These are phyloP conservation scores for Scelioninae gen. 1 DNA, from an alignment of 2,888 invertebrate genomes.

Conservation along the genomic window DNA sequence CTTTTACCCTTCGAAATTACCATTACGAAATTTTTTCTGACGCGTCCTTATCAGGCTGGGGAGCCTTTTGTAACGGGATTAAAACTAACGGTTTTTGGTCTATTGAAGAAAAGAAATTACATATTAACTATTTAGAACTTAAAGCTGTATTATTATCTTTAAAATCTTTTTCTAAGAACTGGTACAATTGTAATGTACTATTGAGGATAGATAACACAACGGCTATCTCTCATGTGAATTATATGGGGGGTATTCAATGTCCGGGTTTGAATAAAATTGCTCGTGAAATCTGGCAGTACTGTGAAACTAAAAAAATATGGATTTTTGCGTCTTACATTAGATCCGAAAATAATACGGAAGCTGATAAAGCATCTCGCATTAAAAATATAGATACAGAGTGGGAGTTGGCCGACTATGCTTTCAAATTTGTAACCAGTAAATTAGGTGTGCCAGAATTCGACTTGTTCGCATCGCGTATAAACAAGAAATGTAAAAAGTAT, in stretches of 20 bases:
- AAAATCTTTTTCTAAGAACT: not conserved
- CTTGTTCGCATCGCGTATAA: not conserved
- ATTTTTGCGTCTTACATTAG: too few relatives aligned
- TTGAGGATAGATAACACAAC: not conserved
- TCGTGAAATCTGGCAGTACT: too few relatives aligned
- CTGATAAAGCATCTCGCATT: too few relatives aligned
- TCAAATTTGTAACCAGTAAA: not conserved
- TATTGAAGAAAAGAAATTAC: not conserved
- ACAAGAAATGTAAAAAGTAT: slow-evolving; percentile 1
- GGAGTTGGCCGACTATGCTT: too few relatives aligned
- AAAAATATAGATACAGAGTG: too few relatives aligned
- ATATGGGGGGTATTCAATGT: too few relatives aligned
- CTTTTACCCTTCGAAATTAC: not conserved
- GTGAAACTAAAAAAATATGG: too few relatives aligned
- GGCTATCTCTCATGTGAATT: not conserved
- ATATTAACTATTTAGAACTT: not conserved
- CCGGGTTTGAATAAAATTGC: too few relatives aligned
- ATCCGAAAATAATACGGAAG: too few relatives aligned
- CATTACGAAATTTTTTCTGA: not conserved
- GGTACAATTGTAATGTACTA: not conserved
- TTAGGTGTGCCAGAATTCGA: not conserved
- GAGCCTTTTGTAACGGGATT: not conserved
- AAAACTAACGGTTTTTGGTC: not conserved
- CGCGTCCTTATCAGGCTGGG: slow-evolving; percentile 1
- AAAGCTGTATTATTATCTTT: not conserved